Percentiles rank a stretch among this genome's conserved stretches.
Evolutionary conservation across 2,888 invertebrate species (phyloP).

Genomic region (Lochmaea capreae): DNA sequence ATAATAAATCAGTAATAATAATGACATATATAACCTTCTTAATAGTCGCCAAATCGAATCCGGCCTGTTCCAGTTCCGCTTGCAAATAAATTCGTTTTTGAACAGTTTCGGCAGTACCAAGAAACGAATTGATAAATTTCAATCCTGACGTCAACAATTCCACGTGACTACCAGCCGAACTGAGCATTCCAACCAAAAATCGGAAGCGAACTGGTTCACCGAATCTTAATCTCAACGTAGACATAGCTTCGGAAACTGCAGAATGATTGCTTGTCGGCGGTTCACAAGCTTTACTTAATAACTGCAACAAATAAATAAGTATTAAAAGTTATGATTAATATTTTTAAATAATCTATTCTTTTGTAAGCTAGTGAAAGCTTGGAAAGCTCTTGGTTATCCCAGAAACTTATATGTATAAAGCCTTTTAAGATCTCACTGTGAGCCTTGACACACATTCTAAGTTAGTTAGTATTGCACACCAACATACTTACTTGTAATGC

Average conservation of each 20-base stretch:
- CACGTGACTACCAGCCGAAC: slow-evolving; percentile 76
- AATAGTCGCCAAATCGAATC: slow-evolving; percentile 74
- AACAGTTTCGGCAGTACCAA: slow-evolving; percentile 79
- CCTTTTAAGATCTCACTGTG: too few species aligned
- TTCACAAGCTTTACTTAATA: slow-evolving; percentile 87
- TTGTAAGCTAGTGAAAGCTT: too few species aligned
- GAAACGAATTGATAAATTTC: slow-evolving; percentile 85
- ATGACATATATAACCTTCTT: slow-evolving; percentile 67
- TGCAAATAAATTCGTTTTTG: slow-evolving; percentile 87
- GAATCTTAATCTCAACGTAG: slow-evolving; percentile 86
- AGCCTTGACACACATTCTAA: too few species aligned
- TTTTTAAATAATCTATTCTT: too few species aligned
- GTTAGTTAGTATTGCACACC: too few species aligned
- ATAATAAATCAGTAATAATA: neutral
- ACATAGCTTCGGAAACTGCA: slow-evolving; percentile 90
- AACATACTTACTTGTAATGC: slow-evolving; percentile 79
- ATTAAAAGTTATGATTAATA: neutral
- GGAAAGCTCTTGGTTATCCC: too few species aligned
- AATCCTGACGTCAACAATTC: slow-evolving; percentile 85
- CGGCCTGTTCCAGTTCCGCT: slow-evolving; percentile 86
- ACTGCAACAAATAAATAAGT: slow-evolving; percentile 67
- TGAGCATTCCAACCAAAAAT: slow-evolving; percentile 89
- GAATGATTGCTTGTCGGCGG: slow-evolving; percentile 81
- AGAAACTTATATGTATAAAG: too few species aligned
- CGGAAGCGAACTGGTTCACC: slow-evolving; percentile 94